Conservation (phyloP, 2,113 vertebrate species). For the Salminus brasiliensis region DNA sequence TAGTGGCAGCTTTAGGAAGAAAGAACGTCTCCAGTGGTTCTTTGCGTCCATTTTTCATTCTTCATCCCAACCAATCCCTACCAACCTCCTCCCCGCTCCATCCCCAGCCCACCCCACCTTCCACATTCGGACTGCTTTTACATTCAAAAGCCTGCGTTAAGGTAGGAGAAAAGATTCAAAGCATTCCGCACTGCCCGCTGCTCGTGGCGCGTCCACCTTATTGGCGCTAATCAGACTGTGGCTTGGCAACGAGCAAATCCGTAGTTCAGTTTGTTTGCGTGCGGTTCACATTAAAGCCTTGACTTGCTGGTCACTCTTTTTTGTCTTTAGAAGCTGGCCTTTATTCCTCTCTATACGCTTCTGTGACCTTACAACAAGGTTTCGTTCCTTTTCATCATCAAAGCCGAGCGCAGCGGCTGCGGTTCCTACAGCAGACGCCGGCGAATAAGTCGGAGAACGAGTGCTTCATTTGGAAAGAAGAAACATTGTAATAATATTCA, state of each 20-base stretch:
- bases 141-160: slow-evolving; percentile 10
- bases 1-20: neutral
- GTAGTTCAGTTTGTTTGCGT: slow-evolving; percentile 27
- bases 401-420: neutral
- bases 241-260: slow-evolving; percentile 19
- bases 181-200: too few species aligned
- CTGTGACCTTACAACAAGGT: slow-evolving; percentile 15
- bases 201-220: too few species aligned
- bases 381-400: slow-evolving; percentile 35
- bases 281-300: slow-evolving; percentile 23
- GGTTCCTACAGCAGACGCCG: slow-evolving; percentile 39
- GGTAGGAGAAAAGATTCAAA: neutral
- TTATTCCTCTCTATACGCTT: neutral
- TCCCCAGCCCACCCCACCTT: neutral
- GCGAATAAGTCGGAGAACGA: slow-evolving; percentile 30
- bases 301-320: slow-evolving; percentile 15
- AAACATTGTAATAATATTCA: slow-evolving; percentile 55
- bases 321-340: slow-evolving; percentile 29
- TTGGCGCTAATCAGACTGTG: slow-evolving; percentile 13
- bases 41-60: neutral
- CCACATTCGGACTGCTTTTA: neutral
- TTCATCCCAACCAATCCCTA: too few species aligned
- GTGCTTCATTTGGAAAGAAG: slow-evolving; percentile 12
- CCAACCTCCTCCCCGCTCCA: neutral
- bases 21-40: neutral